Percentiles rank a stretch among this genome's conserved stretches.
These are phyloP conservation scores for Etia nguti DNA, from an alignment of 2,113 vertebrate species.

Conservation along the genomic window DNA sequence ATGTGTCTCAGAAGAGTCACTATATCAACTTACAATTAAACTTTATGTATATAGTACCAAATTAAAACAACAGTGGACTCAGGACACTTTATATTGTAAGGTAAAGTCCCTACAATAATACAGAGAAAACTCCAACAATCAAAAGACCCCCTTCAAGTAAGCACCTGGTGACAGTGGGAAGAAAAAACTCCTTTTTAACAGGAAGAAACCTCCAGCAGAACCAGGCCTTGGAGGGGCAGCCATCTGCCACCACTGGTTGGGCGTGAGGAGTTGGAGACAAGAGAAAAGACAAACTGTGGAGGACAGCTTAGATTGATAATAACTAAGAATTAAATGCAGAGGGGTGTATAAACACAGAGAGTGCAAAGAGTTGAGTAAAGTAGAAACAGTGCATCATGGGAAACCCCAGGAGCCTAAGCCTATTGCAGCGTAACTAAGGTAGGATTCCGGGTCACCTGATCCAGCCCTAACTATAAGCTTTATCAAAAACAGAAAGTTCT, in stretches of 20 bases:
- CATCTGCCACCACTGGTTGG: not conserved
- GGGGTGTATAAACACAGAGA: not conserved
- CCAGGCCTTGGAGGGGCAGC: no score
- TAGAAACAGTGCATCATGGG: not conserved
- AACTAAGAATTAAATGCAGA: not conserved
- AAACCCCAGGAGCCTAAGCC: not conserved
- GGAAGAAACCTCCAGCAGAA: no score
- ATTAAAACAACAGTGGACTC: rapidly evolving
- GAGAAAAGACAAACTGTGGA: not conserved
- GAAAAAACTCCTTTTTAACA: no score
- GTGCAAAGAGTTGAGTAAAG: not conserved
- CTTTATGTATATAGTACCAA: not conserved
- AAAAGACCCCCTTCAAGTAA: not conserved
- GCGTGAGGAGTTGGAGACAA: not conserved
- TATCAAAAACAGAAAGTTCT: not conserved
- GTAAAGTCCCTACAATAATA: not conserved
- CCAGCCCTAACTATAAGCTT: not conserved
- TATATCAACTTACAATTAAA: not conserved
- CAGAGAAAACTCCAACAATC: not conserved
- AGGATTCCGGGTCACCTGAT: not conserved
- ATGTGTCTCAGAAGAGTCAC: not conserved
- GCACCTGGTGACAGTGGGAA: not conserved
- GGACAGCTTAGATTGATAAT: not conserved
- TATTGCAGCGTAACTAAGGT: not conserved
- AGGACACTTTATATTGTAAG: rapidly evolving